A percentile compares a stretch with the other conserved stretches of the same genome.
Conservation (phyloP, 2,113 vertebrate species). For the Pimephales promelas region DNA sequence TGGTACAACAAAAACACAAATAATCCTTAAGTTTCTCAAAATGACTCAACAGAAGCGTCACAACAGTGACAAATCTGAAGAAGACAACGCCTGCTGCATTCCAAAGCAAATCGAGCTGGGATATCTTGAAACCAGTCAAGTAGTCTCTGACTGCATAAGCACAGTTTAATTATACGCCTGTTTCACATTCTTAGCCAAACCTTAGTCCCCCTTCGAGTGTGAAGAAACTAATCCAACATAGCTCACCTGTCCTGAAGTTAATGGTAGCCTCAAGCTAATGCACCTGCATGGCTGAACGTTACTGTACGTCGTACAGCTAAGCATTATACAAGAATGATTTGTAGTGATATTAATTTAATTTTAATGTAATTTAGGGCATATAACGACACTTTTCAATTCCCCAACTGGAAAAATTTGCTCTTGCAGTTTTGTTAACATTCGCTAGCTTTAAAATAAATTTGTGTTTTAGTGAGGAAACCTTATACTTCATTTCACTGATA, state of each 20-base stretch:
- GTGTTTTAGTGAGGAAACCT: not conserved
- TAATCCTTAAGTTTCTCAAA: not conserved
- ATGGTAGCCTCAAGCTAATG: conserved; percentile 51
- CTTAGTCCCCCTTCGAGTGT: conserved; percentile 41
- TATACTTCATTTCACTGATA: not conserved
- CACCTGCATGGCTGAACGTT: conserved; percentile 30
- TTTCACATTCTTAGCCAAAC: conserved; percentile 51
- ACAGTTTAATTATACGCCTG: conserved; percentile 51
- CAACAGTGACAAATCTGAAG: not conserved
- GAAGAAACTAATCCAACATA: conserved; percentile 57
- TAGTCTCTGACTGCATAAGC: conserved; percentile 38
- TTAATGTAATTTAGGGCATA: not conserved
- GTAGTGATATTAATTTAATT: not conserved
- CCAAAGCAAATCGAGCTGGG: conserved; percentile 2
- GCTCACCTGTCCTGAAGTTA: conserved; percentile 54
- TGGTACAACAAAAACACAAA: not conserved
- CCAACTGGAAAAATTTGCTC: not conserved
- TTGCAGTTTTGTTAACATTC: not conserved
- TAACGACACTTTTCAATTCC: not conserved
- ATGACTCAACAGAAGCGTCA: not conserved
- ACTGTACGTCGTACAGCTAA: conserved; percentile 27
- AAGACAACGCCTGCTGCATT: not conserved
- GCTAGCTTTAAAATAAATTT: not conserved
- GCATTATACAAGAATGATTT: not conserved
- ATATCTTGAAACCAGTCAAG: conserved; percentile 46